Base-by-base conservation (phyloP, 2,888 invertebrate species). In the Cenopis cana region DNA sequence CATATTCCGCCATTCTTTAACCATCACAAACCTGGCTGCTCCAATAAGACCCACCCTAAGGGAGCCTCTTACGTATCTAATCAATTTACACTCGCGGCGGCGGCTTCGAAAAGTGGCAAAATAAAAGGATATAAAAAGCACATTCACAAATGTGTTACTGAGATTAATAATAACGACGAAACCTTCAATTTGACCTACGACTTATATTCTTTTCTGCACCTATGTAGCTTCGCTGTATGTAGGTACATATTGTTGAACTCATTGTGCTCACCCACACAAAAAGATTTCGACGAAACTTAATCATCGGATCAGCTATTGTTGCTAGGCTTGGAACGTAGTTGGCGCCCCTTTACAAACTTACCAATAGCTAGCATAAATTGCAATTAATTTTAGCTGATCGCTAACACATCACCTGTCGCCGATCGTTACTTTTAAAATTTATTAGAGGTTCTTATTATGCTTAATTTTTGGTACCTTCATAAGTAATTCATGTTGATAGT, bases 131-230 rank as follows among this genome's bases (percentile, higher is more conserved):
- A 82, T 80, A 82, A 81, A 82, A 76, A 77, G 77, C 74, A 82
- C 79, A 79, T 81, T 74, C 78, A 82, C 81, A 85, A 85, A 86
- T 87, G 84, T 85, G 82, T 84, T 84, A 84, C 82, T 74, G 77
- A 85, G 83, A 87, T 86, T 87, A 88, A 88, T 87, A 86, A 86
- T 86, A 87, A 84, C 85, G 85, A 85, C 83, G 86, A 85, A 84
- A 81, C 80, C 82, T 80, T 82, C 86, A 78, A 85, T 86, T 87
- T 85, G 83, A 84, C 86, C 85, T 85, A 79, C 77, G 79, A 74
- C 81, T 75, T 80, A 82, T 77, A 83, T 85, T 84, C 81, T 83
- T 83, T 86, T 83, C 81, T 79, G 82, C 81, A 81, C 80, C 80
- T 80, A 36, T 49, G 46, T 55, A 55, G 29, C 54, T 38, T 59